Base-by-base conservation (phyloP, 2,797 vertebrate species). In the Selene dorsalis region DNA sequence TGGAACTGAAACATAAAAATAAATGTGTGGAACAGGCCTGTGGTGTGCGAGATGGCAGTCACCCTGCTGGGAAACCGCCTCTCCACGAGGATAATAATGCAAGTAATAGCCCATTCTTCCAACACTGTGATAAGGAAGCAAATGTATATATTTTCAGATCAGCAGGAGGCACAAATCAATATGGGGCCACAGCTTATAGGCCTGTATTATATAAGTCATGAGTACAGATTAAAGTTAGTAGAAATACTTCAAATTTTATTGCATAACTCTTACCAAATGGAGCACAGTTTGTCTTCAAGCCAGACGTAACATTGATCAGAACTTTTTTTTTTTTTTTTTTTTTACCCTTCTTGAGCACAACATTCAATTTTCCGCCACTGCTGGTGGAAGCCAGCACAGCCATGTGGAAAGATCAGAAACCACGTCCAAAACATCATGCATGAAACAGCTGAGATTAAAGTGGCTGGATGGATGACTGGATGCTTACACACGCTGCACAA, bases 371-470 rank as follows among this genome's bases (percentile, higher is more conserved):
- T 73, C 35, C 4, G 3, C 20, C 26, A 47, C 61, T 28, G 39
- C 22, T 71, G 47, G 12, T 39, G 28, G 17, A 38, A 68, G 39
- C 16, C 28, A 53, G 28, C 6, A 47, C 11, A 57, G 38, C 28
- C 30, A 61, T 68, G 32, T 67, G 55, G 30, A 83, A 79, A 73
- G 50, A 88, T 65, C 52, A 22, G 14, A 70, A 71, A 73, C 0
- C 35, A 67, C 72, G 45, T 59, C 30, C 20, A 63, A 48, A 78
- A 45, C 77, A 63, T 60, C 50, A 66, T 39, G 64, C 30, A 0
- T 67, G 58, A 69, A 70, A 57, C 69, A 22, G 5, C 45, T 56
- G n/a, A 73, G 43, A 56, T 68, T 2, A 65, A 80, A 72, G 56
- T 22, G 28, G 50, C 26, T 10, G 52, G 4, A 9, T 10, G 52